These are phyloP conservation scores for Carcinoscorpius rotundicauda DNA, from an alignment of 1,140 invertebrate species.

Conservation along the genomic window DNA sequence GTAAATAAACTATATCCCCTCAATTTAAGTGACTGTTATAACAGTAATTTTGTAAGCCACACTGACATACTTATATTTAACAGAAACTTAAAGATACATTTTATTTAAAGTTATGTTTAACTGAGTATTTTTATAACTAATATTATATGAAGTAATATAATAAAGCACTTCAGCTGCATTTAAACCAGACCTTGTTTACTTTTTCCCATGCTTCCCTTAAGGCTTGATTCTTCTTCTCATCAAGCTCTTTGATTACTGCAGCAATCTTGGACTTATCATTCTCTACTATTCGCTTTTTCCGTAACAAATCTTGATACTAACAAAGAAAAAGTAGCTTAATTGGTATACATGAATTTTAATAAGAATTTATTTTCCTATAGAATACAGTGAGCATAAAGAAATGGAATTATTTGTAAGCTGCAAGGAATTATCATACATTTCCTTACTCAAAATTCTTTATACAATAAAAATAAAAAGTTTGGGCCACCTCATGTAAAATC, in stretches of 20 bases:
- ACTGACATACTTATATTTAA: too few species aligned
- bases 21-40: background rate
- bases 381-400: background rate
- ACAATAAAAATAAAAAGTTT: too few species aligned
- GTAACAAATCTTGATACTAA: slow-evolving; percentile 61
- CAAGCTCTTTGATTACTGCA: slow-evolving; percentile 70
- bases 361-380: slow-evolving; percentile 10
- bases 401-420: background rate
- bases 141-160: too few species aligned
- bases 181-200: slow-evolving; percentile 35
- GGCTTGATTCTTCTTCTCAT: slow-evolving; percentile 74
- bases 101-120: too few species aligned
- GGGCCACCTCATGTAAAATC: too few species aligned
- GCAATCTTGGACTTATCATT: slow-evolving; percentile 70
- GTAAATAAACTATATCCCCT: slow-evolving; percentile 5
- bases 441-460: too few species aligned
- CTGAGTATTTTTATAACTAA: too few species aligned
- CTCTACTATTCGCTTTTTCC: slow-evolving; percentile 71
- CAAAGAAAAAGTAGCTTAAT: background rate
- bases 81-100: too few species aligned
- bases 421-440: background rate
- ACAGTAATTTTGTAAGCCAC: too few species aligned
- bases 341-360: slow-evolving; percentile 14
- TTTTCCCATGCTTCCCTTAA: slow-evolving; percentile 67
- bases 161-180: too few species aligned